Conservation (phyloP, 2,888 invertebrate species). For the Diaphora mendica region DNA sequence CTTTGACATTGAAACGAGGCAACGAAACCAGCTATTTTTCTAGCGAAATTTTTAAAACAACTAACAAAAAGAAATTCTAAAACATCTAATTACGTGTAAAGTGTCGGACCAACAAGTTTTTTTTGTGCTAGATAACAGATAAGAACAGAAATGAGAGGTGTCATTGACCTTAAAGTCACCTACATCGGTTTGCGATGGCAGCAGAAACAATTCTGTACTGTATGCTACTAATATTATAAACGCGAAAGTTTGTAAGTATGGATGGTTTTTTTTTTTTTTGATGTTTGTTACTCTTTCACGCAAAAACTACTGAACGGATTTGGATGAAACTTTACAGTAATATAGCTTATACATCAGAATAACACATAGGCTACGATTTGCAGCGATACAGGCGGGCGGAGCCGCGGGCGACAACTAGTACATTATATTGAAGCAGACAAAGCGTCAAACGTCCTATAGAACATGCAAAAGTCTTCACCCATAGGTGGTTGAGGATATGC, state of each 20-base stretch:
- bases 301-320: too few species aligned
- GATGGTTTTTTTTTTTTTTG: too few species aligned
- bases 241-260: too few species aligned
- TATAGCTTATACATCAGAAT: too few species aligned
- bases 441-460: neutral
- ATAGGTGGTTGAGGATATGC: neutral
- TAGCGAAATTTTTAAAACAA: neutral
- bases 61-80: neutral
- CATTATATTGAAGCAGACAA: neutral
- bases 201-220: neutral
- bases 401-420: too few species aligned
- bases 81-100: neutral
- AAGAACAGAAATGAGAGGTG: neutral
- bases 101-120: neutral
- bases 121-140: neutral
- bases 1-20: conserved; percentile 60
- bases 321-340: too few species aligned
- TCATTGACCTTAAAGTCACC: neutral
- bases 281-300: too few species aligned
- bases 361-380: too few species aligned
- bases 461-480: neutral
- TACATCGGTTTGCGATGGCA: neutral
- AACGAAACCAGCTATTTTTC: conserved; percentile 34
- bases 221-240: too few species aligned
- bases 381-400: too few species aligned